Evolutionary conservation across 2,888 invertebrate species (phyloP), one percentile per base, ranked within the genome.

Genomic region (Macrosiphum euphorbiae): DNA sequence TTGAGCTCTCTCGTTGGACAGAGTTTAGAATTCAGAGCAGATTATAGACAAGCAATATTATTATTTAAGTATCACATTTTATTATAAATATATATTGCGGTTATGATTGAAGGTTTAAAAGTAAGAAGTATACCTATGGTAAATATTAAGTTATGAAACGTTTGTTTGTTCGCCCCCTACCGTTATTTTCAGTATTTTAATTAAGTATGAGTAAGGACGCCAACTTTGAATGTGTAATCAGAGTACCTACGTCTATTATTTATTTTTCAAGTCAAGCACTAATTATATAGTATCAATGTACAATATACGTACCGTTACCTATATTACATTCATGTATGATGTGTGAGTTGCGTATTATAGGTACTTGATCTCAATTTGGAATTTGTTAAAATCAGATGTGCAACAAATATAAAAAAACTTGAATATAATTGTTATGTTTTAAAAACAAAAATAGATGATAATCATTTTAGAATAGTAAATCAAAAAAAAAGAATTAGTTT

Each of bases 371-470:
- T 26, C 35, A 87, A 92, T 26, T 61, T 92, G 24, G 67, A 92
- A 35, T 47, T 92, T 4, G 35, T 92, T 47, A 67, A 92, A 67
- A 50, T 92, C 3, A 92, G 50, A 67, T 92, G 92, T 35, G 35
- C n/a, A 35, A 50, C 87, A 67, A 92, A 92, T 41, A 50, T 61
- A 16, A 41, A 88, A 50, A 92, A 88, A 87, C 61, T 92, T 35
- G 20, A 87, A 1, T 52, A 67, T 47, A 92, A 88, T 61, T 88
- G 61, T 26, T 1, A 87, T 3, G 13, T 92, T 41, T 87, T 92
- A 67, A 92, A 61, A 87, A 92, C 50, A 92, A 88, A 50, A 50
- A 92, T 55, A 61, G 87, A 67, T 13, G 92, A 92, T 7, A 92
- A 92, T 52, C 7, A 10, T 50, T 52, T 35, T 41, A 35, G 11